phyloP scores from a whole-genome alignment of 2,888 invertebrate species.

The Spicauda simplicius region DNA sequence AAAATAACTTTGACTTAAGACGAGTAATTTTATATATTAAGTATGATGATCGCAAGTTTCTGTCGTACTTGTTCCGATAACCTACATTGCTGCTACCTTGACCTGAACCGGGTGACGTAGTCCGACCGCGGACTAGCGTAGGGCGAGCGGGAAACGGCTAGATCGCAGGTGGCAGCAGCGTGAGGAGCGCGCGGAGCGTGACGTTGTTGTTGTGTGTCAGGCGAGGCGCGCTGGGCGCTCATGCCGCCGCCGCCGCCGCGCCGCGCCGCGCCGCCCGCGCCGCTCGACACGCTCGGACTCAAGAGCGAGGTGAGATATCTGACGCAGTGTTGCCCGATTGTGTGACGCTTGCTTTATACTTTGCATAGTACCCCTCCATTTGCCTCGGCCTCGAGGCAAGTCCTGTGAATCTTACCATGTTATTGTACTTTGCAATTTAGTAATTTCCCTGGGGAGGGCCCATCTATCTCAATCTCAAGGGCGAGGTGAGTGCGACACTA shows the following conservation, averaged over 20 bases:
- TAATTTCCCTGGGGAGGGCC: no score
- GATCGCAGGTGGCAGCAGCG: constrained; percentile 25
- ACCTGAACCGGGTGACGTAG: not conserved
- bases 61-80: constrained; percentile 9
- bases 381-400: no score
- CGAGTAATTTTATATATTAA: not conserved
- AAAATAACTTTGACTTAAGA: not conserved
- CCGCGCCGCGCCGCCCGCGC: constrained; percentile 86
- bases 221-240: constrained; percentile 77
- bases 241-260: constrained; percentile 89
- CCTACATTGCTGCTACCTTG: constrained; percentile 18
- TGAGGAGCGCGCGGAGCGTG: constrained; percentile 5
- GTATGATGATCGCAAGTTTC: constrained; percentile 16
- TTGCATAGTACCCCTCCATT: no score
- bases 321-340: no score
- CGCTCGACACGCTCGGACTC: constrained; percentile 82
- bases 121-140: no score
- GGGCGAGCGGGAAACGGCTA: constrained; percentile 20
- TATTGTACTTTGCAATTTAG: no score
- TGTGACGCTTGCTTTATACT: not conserved
- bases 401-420: no score
- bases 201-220: constrained; percentile 43
- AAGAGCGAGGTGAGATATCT: constrained; percentile 79
- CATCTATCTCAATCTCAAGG: no score
- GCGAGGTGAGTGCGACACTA: no score